Conservation (phyloP, 2,113 vertebrate species). For the Collichthys lucidus region DNA sequence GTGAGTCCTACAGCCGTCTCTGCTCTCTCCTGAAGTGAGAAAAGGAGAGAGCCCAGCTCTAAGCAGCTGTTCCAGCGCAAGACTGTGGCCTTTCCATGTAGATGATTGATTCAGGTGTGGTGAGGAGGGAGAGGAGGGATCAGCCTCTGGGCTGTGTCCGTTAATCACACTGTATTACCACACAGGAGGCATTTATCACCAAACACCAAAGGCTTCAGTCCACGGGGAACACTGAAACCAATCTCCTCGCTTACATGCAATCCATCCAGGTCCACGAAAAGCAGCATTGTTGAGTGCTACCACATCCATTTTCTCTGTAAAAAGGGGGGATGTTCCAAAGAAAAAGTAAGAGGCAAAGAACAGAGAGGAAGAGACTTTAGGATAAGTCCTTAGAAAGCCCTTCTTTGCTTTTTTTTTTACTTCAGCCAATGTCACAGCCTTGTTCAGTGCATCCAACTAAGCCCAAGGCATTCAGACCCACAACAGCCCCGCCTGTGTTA, state of each 20-base stretch:
- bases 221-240: constrained; percentile 79
- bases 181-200: constrained; percentile 84
- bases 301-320: constrained; percentile 73
- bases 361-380: constrained; percentile 40
- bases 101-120: constrained; percentile 83
- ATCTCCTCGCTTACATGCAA: constrained; percentile 78
- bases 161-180: constrained; percentile 84
- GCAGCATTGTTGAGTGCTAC: constrained; percentile 57
- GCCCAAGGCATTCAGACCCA: neutral
- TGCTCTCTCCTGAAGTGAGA: constrained; percentile 45
- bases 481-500: neutral
- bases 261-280: constrained; percentile 77
- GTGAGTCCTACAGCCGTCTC: constrained; percentile 39
- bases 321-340: constrained; percentile 43
- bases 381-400: constrained; percentile 48
- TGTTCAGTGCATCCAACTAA: neutral
- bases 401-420: neutral
- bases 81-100: constrained; percentile 76
- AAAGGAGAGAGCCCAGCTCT: constrained; percentile 41
- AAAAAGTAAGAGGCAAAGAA: constrained; percentile 53
- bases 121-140: constrained; percentile 70
- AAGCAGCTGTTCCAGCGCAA: constrained; percentile 64
- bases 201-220: constrained; percentile 81
- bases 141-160: constrained; percentile 78
- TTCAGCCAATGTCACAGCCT: constrained; percentile 16